Evolutionary conservation across 2,113 vertebrate genomes (phyloP).

Genomic region (Halichoerus grypus): DNA sequence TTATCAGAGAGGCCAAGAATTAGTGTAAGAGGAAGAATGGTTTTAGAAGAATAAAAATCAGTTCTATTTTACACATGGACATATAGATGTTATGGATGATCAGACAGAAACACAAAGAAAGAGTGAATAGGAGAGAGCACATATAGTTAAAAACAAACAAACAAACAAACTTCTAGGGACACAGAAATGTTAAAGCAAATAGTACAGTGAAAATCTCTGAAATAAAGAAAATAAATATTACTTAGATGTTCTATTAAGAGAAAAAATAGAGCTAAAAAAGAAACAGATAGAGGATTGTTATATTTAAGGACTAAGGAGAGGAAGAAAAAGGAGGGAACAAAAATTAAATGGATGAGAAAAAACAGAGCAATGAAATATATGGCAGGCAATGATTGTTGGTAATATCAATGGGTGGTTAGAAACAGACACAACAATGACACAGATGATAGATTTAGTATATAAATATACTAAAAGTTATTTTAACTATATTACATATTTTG

Average conservation of each 20-base stretch:
- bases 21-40: neutral
- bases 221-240: neutral
- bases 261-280: neutral
- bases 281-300: neutral
- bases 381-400: neutral
- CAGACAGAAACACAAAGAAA: neutral
- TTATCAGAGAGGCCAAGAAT: neutral
- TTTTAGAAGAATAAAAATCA: neutral
- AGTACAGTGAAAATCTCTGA: neutral
- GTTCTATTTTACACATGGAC: neutral
- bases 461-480: neutral
- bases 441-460: neutral
- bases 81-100: no score
- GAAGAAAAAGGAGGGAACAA: neutral
- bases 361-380: neutral
- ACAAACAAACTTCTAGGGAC: neutral
- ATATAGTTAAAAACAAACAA: neutral
- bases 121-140: neutral
- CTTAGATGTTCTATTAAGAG: neutral
- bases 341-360: neutral
- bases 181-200: neutral
- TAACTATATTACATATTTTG: neutral
- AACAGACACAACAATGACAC: neutral
- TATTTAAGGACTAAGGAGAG: neutral
- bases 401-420: neutral